Percentiles rank a stretch among this genome's conserved stretches.
phyloP scores from a whole-genome alignment of 2,113 vertebrate species.

The Jaculus jaculus region DNA sequence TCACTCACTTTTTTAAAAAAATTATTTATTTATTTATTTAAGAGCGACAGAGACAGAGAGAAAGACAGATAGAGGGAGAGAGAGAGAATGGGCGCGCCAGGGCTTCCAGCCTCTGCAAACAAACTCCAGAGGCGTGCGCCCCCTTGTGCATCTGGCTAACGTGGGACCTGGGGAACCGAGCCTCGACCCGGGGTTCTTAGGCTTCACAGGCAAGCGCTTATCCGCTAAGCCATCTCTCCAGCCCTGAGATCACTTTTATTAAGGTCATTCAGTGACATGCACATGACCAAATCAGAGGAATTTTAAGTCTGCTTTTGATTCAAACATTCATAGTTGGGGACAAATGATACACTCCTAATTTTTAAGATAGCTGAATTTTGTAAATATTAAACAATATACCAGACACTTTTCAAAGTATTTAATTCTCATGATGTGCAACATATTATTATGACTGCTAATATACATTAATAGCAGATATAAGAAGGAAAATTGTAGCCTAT shows the following conservation, averaged over 20 bases:
- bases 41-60: too few species aligned
- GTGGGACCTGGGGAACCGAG: too few species aligned
- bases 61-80: too few species aligned
- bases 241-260: background rate
- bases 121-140: too few species aligned
- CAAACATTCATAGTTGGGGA: background rate
- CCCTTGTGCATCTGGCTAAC: too few species aligned
- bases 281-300: background rate
- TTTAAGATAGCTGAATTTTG: slow-evolving; percentile 40
- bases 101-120: too few species aligned
- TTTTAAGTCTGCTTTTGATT: background rate
- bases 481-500: background rate
- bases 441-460: background rate
- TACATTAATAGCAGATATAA: slow-evolving; percentile 29
- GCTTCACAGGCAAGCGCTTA: too few species aligned
- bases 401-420: slow-evolving; percentile 7
- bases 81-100: too few species aligned
- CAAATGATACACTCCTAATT: background rate
- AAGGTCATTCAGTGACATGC: background rate
- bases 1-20: background rate
- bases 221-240: too few species aligned
- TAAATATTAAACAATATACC: slow-evolving; percentile 16
- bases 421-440: background rate
- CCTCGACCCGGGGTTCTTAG: too few species aligned
- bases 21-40: rapidly evolving